Base-by-base conservation (phyloP, 2,888 invertebrate species). In the Synanthedon tipuliformis region DNA sequence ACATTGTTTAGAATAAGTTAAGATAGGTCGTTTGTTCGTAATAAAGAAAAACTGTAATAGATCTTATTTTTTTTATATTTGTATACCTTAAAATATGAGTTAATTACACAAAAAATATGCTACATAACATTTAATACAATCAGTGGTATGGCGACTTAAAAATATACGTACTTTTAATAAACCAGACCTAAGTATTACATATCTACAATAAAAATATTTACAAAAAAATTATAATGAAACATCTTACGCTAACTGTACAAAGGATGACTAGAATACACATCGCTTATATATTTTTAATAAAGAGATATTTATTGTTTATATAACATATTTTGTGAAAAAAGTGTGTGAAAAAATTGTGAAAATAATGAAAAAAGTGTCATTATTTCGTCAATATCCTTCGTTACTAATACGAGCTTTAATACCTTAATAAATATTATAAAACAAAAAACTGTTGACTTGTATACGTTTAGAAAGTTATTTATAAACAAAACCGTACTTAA, bases 101-200 rank as follows among this genome's bases (percentile, higher is more conserved):
- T 63, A 64, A 65, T 75, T 81, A 82, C 83, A 84, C 76, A 79
- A 83, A 23, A n/a, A 75, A 76, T 76, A 83, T 74, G 71, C 80
- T 81, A 83, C 80, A 70, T 68, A 72, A 72, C 69, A 72, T 74
- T 69, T 71, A 75, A 68, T 73, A 75, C 71, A 70, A 16, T 15
- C 18, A 53, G 51, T 56, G 51, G 52, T 58, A 55, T 52, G 56
- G 54, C 52, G 51, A 53, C 8, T 40, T 50, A 45, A 13, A n/a
- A 45, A 45, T 45, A 49, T 23, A 13, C 45, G 4, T 51, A 52
- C 54, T 53, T 53, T 53, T 51, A 55, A 50, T 40, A 18, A 52
- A 53, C 50, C 45, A 52, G 53, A 50, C 23, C 57, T 54, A 62
- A 64, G 59, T 69, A 72, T 72, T 73, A 68, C 71, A 57, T 62